These are phyloP conservation scores for Panthera tigris DNA, from an alignment of 2,113 vertebrate genomes.

Conservation along the genomic window DNA sequence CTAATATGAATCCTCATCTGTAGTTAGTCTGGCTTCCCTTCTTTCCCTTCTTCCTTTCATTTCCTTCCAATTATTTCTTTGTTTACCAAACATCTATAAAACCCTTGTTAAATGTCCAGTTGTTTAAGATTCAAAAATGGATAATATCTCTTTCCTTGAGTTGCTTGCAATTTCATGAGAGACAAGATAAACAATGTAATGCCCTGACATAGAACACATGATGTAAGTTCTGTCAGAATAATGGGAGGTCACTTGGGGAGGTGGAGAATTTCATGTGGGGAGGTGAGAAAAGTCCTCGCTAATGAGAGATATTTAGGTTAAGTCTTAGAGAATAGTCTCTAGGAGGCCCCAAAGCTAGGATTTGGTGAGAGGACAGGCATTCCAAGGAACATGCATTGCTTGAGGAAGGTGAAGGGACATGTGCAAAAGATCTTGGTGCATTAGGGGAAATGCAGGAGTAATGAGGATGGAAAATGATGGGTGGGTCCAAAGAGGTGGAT, in stretches of 20 bases:
- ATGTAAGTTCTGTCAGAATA: background rate
- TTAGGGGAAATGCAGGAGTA: background rate
- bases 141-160: background rate
- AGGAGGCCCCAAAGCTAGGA: background rate
- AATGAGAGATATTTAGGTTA: background rate
- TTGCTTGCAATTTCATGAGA: background rate
- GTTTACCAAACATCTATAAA: background rate
- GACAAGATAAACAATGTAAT: background rate
- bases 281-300: background rate
- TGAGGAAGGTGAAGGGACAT: background rate
- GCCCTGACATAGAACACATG: background rate
- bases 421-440: background rate
- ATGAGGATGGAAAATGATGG: background rate
- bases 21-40: background rate
- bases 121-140: conserved; percentile 9
- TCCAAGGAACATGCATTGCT: background rate
- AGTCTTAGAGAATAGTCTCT: background rate
- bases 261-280: background rate
- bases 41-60: background rate
- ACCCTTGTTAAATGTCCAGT: background rate
- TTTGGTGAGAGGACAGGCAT: background rate
- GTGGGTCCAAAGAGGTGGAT: background rate
- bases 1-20: background rate
- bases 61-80: background rate
- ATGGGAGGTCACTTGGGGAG: background rate